Evolutionary conservation across 2,113 vertebrate species (phyloP), one percentile per base, ranked within the genome.

Genomic region (Onychorhynchus coronatus): DNA sequence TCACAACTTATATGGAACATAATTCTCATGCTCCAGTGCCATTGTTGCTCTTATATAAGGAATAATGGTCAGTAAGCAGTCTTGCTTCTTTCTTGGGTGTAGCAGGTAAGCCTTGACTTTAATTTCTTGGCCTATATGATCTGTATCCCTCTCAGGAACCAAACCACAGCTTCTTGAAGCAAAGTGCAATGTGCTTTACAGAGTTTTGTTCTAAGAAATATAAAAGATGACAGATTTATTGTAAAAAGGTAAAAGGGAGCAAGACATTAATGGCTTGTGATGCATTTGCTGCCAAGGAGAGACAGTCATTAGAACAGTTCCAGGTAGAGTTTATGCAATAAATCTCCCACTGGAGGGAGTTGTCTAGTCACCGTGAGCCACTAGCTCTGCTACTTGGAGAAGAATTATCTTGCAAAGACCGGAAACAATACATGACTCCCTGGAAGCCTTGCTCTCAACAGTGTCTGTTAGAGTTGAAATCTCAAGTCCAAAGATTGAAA

Each of bases 291-390:
- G 76, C 55, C 84, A 44, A 58, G 59, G 39, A 42, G n/a, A 91
- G 37, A 75, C 19, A 49, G 27, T 68, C 59, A 16, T 55, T 30
- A 46, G 56, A 74, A n/a, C 2, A 46, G 33, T 71, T 96, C 83
- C 65, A 62, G 80, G 47, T 1, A 83, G 67, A 91, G 91, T 83
- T 86, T 91, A 94, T 79, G 70, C 66, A 94, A 79, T 92, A 93
- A 77, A 91, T 93, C 81, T 96, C 49, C 95, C 97, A 93, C 97
- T 96, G 91, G 97, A 95, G 97, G 97, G 97, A 95, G 95, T 84
- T 94, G 75, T 94, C 59, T 83, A 74, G 61, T 91, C 85, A 84
- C 23, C 0, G 0, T 52, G 71, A 77, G 44, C 72, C 42, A 7
- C 74, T 33, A 22, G 39, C 68, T 49, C 42, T 42, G 73, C 62